phyloP scores from a whole-genome alignment of 2,113 vertebrate genomes.

The Spea multiplicata region DNA sequence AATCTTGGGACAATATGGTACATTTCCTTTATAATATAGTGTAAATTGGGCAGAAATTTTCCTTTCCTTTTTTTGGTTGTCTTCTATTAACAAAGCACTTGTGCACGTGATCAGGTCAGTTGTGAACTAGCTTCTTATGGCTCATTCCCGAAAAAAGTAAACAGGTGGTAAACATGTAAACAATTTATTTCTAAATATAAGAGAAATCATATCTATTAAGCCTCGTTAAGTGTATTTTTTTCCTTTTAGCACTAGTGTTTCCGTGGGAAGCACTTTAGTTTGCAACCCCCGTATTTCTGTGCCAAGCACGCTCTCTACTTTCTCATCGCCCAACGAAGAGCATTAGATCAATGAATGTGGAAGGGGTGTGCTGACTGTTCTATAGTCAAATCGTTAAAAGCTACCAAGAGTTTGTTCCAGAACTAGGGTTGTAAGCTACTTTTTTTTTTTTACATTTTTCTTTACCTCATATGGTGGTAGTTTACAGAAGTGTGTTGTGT shows the following conservation, averaged over 20 bases:
- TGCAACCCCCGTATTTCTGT: slow-evolving; percentile 63
- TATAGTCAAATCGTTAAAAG: too few species aligned
- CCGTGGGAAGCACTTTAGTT: too few species aligned
- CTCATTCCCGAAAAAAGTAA: slow-evolving; percentile 56
- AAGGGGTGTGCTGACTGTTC: too few species aligned
- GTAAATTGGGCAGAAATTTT: slow-evolving; percentile 55
- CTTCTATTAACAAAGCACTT: slow-evolving; percentile 49
- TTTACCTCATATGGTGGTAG: not conserved
- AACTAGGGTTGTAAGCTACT: too few species aligned
- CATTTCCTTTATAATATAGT: slow-evolving; percentile 51
- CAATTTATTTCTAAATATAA: slow-evolving; percentile 64
- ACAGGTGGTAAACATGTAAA: slow-evolving; percentile 58
- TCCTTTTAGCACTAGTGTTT: slow-evolving; percentile 45
- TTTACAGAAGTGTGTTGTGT: not conserved
- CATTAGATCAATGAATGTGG: not conserved
- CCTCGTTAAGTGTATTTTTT: slow-evolving; percentile 65
- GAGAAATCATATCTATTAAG: slow-evolving; percentile 55
- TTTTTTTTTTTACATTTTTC: too few species aligned
- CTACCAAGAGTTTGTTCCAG: too few species aligned
- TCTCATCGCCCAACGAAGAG: too few species aligned
- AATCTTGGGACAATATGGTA: slow-evolving; percentile 59
- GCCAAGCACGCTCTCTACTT: slow-evolving; percentile 64
- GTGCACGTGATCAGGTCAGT: slow-evolving; percentile 49
- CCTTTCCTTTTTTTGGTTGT: slow-evolving; percentile 60
- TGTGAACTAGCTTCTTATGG: slow-evolving; percentile 65